Conservation (phyloP, 2,888 invertebrate species). For the Vesta saturnalis region DNA sequence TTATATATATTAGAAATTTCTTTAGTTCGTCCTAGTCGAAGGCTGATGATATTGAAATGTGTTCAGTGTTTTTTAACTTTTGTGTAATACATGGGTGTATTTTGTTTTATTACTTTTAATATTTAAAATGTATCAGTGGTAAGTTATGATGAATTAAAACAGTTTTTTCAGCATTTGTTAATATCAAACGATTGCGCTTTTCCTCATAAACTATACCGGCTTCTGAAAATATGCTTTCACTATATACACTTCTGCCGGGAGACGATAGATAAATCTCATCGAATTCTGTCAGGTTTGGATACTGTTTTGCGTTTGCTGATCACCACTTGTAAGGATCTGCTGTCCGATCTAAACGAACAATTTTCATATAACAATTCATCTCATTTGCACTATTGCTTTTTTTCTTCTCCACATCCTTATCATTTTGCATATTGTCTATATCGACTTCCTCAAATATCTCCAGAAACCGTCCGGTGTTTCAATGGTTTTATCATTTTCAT, state of each 20-base stretch:
- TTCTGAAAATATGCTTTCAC: slow-evolving; percentile 47
- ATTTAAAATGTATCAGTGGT: not conserved
- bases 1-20: too few species aligned
- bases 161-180: too few species aligned
- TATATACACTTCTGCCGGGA: slow-evolving; percentile 37
- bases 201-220: slow-evolving; percentile 42
- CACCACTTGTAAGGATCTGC: slow-evolving; percentile 46
- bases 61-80: too few species aligned
- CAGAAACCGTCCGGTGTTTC: slow-evolving; percentile 42
- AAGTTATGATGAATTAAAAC: not conserved
- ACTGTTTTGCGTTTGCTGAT: slow-evolving; percentile 44
- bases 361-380: slow-evolving; percentile 48
- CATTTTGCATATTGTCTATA: slow-evolving; percentile 15
- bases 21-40: too few species aligned
- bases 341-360: slow-evolving; percentile 43
- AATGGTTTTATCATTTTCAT: slow-evolving; percentile 3
- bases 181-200: slow-evolving; percentile 26
- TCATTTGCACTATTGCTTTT: slow-evolving; percentile 44
- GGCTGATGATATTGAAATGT: too few species aligned
- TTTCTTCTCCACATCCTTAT: too few species aligned
- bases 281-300: slow-evolving; percentile 40
- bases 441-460: slow-evolving; percentile 40
- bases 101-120: too few species aligned
- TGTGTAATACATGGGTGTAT: too few species aligned
- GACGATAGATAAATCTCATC: slow-evolving; percentile 42